These are phyloP conservation scores for Aegotheles bennettii DNA, from an alignment of 2,113 vertebrate genomes.

Conservation along the genomic window DNA sequence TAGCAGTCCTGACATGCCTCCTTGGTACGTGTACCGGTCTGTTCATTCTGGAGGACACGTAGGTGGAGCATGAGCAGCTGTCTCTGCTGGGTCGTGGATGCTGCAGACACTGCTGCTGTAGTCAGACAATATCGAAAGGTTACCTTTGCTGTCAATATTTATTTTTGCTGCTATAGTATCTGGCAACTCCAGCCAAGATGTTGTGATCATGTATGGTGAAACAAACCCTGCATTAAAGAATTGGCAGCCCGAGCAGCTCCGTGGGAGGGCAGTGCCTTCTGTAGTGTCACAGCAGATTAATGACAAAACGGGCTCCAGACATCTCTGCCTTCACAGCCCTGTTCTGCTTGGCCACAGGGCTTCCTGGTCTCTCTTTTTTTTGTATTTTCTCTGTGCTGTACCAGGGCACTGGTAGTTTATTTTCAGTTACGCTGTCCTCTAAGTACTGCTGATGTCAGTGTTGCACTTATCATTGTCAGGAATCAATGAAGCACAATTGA, in stretches of 20 bases:
- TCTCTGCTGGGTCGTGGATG: not conserved
- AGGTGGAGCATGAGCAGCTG: not conserved
- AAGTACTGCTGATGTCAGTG: not conserved
- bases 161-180: not conserved
- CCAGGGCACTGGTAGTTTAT: not conserved
- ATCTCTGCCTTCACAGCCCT: not conserved
- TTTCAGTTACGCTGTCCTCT: not conserved
- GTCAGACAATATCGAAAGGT: not conserved
- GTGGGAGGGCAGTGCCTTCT: not conserved
- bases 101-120: not conserved
- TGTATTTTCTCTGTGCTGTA: not conserved
- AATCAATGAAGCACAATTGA: not conserved
- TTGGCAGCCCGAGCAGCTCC: not conserved
- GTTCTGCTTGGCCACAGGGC: not conserved
- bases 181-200: not conserved
- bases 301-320: not conserved
- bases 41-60: not conserved
- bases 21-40: not conserved
- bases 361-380: not conserved
- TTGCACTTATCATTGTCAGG: slow-evolving; percentile 16
- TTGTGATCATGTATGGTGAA: not conserved
- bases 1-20: not conserved
- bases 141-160: not conserved
- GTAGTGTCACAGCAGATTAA: not conserved
- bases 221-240: not conserved